A percentile compares a stretch with the other conserved stretches of the same genome.
phyloP scores from a whole-genome alignment of 2,888 invertebrate genomes.

The Dolomedes plantarius region DNA sequence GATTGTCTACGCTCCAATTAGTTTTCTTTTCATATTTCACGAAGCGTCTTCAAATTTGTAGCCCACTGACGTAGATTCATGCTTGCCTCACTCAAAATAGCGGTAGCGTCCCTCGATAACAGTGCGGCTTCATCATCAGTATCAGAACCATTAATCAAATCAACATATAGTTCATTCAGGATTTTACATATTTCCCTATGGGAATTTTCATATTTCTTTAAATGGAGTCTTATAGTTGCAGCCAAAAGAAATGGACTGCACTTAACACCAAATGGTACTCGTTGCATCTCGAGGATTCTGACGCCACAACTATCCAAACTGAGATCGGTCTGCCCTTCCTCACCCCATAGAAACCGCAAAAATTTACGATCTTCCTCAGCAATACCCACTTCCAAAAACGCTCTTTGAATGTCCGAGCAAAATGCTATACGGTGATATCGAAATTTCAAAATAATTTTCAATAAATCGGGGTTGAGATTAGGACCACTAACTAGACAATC shows the following conservation, averaged over 20 bases:
- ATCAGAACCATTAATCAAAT: too few relatives aligned
- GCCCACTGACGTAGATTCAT: constrained; percentile 1
- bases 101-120: neutral
- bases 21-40: neutral
- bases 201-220: too few relatives aligned
- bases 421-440: neutral
- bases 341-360: neutral
- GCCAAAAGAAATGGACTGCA: too few relatives aligned
- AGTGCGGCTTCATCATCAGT: too few relatives aligned
- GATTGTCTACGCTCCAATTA: too few relatives aligned
- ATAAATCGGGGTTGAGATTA: constrained; percentile 1
- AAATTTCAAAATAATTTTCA: neutral
- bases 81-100: too few relatives aligned
- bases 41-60: constrained; percentile 2
- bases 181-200: too few relatives aligned
- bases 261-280: too few relatives aligned
- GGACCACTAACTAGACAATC: constrained; percentile 1
- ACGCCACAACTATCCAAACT: too few relatives aligned
- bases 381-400: neutral
- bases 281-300: too few relatives aligned
- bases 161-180: too few relatives aligned
- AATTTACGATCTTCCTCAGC: constrained; percentile 6
- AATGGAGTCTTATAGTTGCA: too few relatives aligned
- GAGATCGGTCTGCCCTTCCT: constrained; percentile 12
- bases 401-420: neutral